Evolutionary conservation across 2,888 invertebrate species (phyloP).

Genomic region (Lypha dubia): DNA sequence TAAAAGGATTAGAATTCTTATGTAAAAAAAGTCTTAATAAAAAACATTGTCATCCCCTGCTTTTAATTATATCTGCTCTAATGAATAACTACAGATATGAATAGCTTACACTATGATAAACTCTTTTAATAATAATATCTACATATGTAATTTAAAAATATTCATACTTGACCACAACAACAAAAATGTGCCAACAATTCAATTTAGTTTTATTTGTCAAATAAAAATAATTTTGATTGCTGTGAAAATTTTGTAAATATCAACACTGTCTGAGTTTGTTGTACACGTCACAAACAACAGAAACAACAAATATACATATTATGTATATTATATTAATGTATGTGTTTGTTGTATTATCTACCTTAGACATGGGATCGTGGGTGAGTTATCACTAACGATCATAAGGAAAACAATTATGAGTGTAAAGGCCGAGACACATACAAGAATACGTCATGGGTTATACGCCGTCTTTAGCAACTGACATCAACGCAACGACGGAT

Average conservation of each 20-base stretch:
- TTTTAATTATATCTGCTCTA: neutral
- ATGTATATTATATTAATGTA: too few relatives aligned
- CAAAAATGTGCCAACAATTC: slow-evolving; percentile 67
- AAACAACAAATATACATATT: neutral
- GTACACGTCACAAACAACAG: neutral
- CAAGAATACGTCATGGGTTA: too few relatives aligned
- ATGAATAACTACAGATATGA: neutral
- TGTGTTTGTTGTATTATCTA: slow-evolving; percentile 25
- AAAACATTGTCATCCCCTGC: neutral
- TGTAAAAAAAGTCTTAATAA: neutral
- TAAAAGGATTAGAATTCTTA: slow-evolving; percentile 5
- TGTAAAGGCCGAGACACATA: too few relatives aligned
- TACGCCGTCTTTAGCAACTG: too few relatives aligned
- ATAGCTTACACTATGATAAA: slow-evolving; percentile 26
- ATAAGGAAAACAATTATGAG: neutral
- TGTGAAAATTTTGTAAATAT: slow-evolving; percentile 50
- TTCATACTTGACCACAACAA: slow-evolving; percentile 50
- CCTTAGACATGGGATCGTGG: neutral
- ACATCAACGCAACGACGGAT: too few relatives aligned
- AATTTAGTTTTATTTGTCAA: slow-evolving; percentile 70
- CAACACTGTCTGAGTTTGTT: slow-evolving; percentile 6
- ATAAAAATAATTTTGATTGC: slow-evolving; percentile 67
- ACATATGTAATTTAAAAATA: slow-evolving; percentile 38
- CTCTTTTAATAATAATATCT: neutral
- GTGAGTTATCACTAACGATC: neutral